Evolutionary conservation across 2,888 invertebrate genomes (phyloP).

Genomic region (Pristionchus japonicus): DNA sequence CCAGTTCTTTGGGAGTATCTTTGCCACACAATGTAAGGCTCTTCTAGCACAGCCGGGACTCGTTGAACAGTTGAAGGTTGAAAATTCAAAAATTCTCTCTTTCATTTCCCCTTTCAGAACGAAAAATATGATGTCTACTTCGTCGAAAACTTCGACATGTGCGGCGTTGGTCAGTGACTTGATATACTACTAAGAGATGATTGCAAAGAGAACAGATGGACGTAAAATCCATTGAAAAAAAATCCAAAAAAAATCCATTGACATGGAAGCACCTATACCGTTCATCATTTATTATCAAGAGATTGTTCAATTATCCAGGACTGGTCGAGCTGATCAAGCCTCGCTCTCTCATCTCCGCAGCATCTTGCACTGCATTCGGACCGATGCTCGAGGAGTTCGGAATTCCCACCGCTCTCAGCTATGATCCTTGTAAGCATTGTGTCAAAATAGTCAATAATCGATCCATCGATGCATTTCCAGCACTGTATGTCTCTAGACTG

Average conservation of each 20-base stretch:
- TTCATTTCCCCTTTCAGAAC: too few species aligned
- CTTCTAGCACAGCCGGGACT: background rate
- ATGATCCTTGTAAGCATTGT: background rate
- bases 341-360: background rate
- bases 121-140: background rate
- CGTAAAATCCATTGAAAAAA: too few species aligned
- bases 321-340: background rate
- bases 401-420: background rate
- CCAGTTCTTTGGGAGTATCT: background rate
- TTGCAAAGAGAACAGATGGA: too few species aligned
- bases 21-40: background rate
- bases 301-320: background rate
- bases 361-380: background rate
- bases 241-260: too few species aligned
- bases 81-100: too few species aligned
- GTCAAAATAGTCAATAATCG: background rate
- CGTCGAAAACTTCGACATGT: background rate
- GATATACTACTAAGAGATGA: background rate
- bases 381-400: slow-evolving; percentile 1
- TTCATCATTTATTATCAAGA: too few species aligned
- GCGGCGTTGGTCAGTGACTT: background rate
- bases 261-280: too few species aligned
- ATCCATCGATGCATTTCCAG: background rate
- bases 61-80: background rate
- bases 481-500: background rate